A percentile compares a stretch with the other conserved stretches of the same genome.
Conservation (phyloP, 2,113 vertebrate species). For the Syngnathoides biaculeatus region DNA sequence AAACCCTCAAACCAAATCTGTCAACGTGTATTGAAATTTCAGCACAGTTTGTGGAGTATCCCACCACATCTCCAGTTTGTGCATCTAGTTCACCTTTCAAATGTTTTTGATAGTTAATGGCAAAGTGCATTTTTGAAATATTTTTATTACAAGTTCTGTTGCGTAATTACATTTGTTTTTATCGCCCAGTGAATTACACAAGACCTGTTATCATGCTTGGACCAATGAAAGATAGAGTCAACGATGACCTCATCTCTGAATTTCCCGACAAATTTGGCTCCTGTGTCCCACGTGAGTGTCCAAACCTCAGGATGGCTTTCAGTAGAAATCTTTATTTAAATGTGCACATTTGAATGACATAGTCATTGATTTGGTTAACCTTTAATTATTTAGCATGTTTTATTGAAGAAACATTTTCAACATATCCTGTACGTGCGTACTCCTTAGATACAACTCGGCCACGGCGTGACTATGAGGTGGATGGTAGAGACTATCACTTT, state of each 20-base stretch:
- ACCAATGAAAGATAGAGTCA: slow-evolving; percentile 96
- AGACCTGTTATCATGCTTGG: slow-evolving; percentile 94
- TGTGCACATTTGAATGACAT: not conserved
- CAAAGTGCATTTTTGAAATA: not conserved
- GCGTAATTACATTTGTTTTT: not conserved
- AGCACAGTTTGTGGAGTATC: not conserved
- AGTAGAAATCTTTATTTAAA: not conserved
- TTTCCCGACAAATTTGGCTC: slow-evolving; percentile 98
- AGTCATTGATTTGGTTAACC: not conserved
- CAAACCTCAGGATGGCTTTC: not conserved
- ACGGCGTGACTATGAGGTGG: slow-evolving; percentile 93
- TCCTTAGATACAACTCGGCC: slow-evolving; percentile 91
- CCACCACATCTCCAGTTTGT: not conserved
- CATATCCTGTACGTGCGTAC: not conserved
- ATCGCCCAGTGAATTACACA: slow-evolving; percentile 84
- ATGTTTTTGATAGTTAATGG: not conserved
- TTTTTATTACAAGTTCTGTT: not conserved
- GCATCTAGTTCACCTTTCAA: not conserved
- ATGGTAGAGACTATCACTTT: slow-evolving; percentile 96
- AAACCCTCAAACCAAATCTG: too few relatives aligned
- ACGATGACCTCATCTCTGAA: slow-evolving; percentile 97
- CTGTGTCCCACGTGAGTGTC: slow-evolving; percentile 93
- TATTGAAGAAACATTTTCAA: not conserved
- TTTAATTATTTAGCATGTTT: slow-evolving; percentile 1
- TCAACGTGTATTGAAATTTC: not conserved